Conservation (phyloP, 2,113 vertebrate genomes). For the Cinclus cinclus region DNA sequence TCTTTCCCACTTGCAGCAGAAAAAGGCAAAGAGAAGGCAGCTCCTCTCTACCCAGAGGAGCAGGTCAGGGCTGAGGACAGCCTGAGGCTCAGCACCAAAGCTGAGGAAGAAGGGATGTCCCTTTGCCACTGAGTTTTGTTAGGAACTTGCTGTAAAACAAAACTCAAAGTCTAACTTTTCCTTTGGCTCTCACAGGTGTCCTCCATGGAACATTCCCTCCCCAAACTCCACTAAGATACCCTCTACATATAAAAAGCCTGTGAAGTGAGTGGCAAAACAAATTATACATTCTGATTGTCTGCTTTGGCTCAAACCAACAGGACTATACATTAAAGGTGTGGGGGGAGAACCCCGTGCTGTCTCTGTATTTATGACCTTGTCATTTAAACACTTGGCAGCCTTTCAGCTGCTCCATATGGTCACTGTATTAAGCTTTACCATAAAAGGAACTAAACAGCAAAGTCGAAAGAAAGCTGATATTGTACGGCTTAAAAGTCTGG, state of each 20-base stretch:
- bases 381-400: slow-evolving; percentile 79
- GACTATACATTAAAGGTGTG: slow-evolving; percentile 63
- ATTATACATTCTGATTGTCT: slow-evolving; percentile 58
- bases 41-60: not conserved
- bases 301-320: slow-evolving; percentile 61
- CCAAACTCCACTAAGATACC: not conserved
- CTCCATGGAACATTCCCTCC: not conserved
- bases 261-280: slow-evolving; percentile 54
- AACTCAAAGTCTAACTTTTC: not conserved
- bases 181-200: not conserved
- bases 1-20: not conserved
- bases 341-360: not conserved
- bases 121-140: not conserved
- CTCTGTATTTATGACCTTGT: slow-evolving; percentile 79
- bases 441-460: slow-evolving; percentile 74
- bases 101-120: not conserved
- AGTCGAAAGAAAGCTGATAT: slow-evolving; percentile 74
- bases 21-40: not conserved
- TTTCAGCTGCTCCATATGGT: slow-evolving; percentile 80
- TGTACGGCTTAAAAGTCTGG: slow-evolving; percentile 74
- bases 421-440: slow-evolving; percentile 76
- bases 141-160: not conserved
- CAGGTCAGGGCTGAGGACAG: not conserved
- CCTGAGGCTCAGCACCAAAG: not conserved
- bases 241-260: slow-evolving; percentile 27